Evolutionary conservation across 1,140 invertebrate genomes (phyloP), one percentile per base, ranked within the genome.

Genomic region (Orius laevigatus): DNA sequence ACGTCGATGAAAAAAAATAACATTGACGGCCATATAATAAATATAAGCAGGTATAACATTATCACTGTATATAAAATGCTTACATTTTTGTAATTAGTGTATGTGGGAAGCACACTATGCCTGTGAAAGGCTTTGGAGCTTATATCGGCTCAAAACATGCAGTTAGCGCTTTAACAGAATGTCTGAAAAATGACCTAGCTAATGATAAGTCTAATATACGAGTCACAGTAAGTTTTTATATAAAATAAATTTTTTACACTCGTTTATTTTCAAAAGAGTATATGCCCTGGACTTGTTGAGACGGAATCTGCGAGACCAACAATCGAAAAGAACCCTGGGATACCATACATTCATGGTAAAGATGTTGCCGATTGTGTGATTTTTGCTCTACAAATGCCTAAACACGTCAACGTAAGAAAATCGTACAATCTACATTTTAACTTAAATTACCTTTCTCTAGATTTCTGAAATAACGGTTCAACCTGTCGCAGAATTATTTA

Each of bases 1-100:
- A 68, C 70, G 12, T 74, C 72, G 0, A 85, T 88, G 80, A 68
- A 60, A 31, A 69, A 72, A 52, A 66, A 71, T 1, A 66, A 66
- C 0, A 66, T 75, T 3, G 63, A 73, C 50, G 72, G 71, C 3
- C 70, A 74, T 50, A 68, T 73, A 43, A 66, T 74, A 47, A 62
- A 71, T 25, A 57, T 74, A 11, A 69, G 65, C 59, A 71, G 71
- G 59, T 60, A 44, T 60, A n/a, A 20, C 3, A 4, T 16, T 16
- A 4, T 38, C 10, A 4, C 36, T 25, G 3, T 25, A 25, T 25
- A 4, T 25, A 25, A 25, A 25, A 25, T n/a, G n/a, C n/a, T n/a
- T n/a, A n/a, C n/a, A 25, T 25, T 25, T 25, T 25, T 25, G n/a
- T n/a, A n/a, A n/a, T 25, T 25, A 45, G 43, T 16, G 18, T 18